Conservation (phyloP, 2,113 vertebrate species). For the Equus quagga region DNA sequence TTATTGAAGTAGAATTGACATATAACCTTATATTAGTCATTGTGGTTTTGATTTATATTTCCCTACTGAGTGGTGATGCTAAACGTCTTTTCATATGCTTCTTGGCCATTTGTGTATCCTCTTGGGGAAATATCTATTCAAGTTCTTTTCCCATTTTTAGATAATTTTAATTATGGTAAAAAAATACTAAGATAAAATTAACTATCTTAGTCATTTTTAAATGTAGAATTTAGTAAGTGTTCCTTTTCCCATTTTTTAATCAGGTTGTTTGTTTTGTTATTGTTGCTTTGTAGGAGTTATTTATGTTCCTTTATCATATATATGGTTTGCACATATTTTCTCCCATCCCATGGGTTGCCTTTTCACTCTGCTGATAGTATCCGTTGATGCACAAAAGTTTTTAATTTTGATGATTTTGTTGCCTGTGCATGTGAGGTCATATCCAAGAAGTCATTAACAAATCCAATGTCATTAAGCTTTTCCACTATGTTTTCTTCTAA, state of each 20-base stretch:
- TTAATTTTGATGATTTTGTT: neutral
- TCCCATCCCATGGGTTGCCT: neutral
- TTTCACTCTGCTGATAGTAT: neutral
- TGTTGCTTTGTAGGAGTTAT: neutral
- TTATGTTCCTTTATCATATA: neutral
- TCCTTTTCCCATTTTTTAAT: neutral
- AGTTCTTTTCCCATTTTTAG: neutral
- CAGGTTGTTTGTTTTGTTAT: neutral
- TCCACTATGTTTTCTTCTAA: too few relatives aligned
- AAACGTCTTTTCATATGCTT: neutral
- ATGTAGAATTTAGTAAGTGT: neutral
- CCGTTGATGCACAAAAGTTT: neutral
- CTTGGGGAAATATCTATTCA: neutral
- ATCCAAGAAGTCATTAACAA: neutral
- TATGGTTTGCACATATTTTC: neutral
- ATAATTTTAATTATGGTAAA: neutral
- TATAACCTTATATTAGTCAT: too few relatives aligned
- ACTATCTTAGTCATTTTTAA: neutral
- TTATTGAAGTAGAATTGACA: too few relatives aligned
- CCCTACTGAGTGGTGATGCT: too few relatives aligned
- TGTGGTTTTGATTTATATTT: neutral
- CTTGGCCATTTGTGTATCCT: neutral
- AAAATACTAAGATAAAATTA: neutral
- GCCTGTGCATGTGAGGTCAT: neutral
- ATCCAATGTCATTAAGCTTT: neutral